Conservation (phyloP, 2,797 vertebrate genomes). For the Tauraco hartlaubi region DNA sequence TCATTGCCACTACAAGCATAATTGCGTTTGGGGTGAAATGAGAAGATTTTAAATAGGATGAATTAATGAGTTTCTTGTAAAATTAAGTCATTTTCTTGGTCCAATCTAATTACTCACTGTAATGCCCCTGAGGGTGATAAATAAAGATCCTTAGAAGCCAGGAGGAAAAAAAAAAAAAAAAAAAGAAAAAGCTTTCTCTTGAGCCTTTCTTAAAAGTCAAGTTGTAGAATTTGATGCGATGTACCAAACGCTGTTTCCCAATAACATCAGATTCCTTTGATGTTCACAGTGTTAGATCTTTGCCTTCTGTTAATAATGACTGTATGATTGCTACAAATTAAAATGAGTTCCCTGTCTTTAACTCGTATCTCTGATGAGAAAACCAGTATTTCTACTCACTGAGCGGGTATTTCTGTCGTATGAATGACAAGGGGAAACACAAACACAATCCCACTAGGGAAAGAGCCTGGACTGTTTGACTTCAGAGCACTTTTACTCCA, state of each 20-base stretch:
- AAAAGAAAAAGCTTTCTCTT: neutral
- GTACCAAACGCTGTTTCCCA: conserved; percentile 26
- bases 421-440: neutral
- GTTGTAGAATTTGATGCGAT: conserved; percentile 33
- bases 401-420: neutral
- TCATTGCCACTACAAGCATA: conserved; percentile 60
- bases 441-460: neutral
- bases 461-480: neutral
- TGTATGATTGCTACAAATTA: neutral
- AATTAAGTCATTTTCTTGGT: conserved; percentile 79
- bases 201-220: conserved; percentile 27
- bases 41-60: conserved; percentile 71
- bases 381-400: neutral
- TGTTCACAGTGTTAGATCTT: neutral
- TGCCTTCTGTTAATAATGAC: neutral
- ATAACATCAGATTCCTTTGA: conserved; percentile 6
- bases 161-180: neutral
- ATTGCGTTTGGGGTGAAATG: conserved; percentile 73
- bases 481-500: neutral
- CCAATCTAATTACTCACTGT: conserved; percentile 73
- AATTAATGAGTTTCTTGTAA: conserved; percentile 80
- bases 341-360: neutral
- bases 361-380: neutral
- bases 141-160: conserved; percentile 49
- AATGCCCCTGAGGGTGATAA: conserved; percentile 63